These are phyloP conservation scores for Drosophila pallidifrons DNA, from an alignment of 1,140 invertebrate genomes.

Conservation along the genomic window DNA sequence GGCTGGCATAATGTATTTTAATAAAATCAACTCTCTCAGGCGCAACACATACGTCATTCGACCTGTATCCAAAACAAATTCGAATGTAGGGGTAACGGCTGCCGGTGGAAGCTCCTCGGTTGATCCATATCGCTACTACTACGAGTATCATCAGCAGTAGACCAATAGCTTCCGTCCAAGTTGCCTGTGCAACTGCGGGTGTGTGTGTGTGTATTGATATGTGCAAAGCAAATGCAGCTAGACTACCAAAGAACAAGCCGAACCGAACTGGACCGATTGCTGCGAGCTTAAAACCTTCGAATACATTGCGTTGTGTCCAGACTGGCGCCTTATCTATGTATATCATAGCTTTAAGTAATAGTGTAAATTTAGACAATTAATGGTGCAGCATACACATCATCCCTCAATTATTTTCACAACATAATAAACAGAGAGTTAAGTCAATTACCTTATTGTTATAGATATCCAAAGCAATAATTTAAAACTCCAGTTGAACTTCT, in stretches of 20 bases:
- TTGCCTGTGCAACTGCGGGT: slow-evolving; percentile 16
- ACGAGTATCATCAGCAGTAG: slow-evolving; percentile 84
- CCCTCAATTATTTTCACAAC: not conserved
- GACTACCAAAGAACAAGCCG: slow-evolving; percentile 63
- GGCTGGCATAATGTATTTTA: not conserved
- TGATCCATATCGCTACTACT: slow-evolving; percentile 87
- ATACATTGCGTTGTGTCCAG: slow-evolving; percentile 5
- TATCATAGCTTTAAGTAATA: slow-evolving; percentile 62
- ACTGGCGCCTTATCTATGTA: slow-evolving; percentile 54
- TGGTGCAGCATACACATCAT: slow-evolving; percentile 10
- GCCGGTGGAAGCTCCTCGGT: slow-evolving; percentile 76
- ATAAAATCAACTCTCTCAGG: slow-evolving; percentile 83
- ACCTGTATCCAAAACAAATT: slow-evolving; percentile 84
- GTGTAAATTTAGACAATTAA: slow-evolving; percentile 37
- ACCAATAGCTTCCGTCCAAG: slow-evolving; percentile 1
- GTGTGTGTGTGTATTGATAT: slow-evolving; percentile 14
- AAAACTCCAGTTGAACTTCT: not conserved
- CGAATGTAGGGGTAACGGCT: slow-evolving; percentile 61
- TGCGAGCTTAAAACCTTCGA: slow-evolving; percentile 29
- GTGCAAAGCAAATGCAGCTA: slow-evolving; percentile 55
- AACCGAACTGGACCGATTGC: slow-evolving; percentile 41
- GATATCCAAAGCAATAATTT: not conserved
- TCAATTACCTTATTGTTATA: not conserved
- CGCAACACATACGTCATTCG: slow-evolving; percentile 87
- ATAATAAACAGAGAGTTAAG: slow-evolving; percentile 10